Percentiles rank a stretch among this genome's conserved stretches.
phyloP scores from a whole-genome alignment of 2,113 vertebrate species.

The Oriolus oriolus region DNA sequence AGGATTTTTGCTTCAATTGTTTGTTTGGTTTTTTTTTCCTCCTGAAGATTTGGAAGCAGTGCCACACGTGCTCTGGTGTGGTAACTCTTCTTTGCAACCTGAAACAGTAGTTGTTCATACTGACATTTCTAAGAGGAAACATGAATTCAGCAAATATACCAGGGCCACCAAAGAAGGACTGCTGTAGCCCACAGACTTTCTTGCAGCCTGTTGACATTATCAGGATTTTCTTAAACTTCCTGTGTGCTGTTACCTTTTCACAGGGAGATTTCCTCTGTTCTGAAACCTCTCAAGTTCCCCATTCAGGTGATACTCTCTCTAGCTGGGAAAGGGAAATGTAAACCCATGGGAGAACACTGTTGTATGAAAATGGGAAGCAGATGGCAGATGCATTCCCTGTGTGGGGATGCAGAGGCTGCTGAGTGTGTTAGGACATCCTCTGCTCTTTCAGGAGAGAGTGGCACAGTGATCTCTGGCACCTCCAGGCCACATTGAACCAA shows the following conservation, averaged over 20 bases:
- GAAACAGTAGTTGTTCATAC: background rate
- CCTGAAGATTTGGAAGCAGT: background rate
- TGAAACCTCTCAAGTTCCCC: conserved; percentile 26
- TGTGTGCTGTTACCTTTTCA: conserved; percentile 17
- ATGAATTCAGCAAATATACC: background rate
- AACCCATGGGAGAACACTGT: background rate
- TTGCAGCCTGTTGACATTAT: background rate
- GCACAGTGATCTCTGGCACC: background rate
- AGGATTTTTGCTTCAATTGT: background rate
- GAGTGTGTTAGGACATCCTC: conserved; percentile 20
- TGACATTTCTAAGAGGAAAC: background rate
- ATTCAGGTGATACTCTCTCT: conserved; percentile 17
- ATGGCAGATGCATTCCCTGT: background rate
- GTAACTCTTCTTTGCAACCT: background rate
- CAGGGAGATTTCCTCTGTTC: conserved; percentile 38
- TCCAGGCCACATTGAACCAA: background rate
- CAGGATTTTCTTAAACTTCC: conserved; percentile 20
- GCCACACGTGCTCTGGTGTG: accelerated
- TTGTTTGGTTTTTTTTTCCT: background rate
- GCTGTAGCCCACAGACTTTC: background rate
- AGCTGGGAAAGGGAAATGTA: conserved; percentile 26
- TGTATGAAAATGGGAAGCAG: background rate
- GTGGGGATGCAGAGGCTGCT: conserved; percentile 25
- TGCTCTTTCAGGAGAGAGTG: background rate
- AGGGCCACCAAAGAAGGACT: background rate